Percentiles rank a stretch among this genome's conserved stretches.
Conservation (phyloP, 53 echinoderm and acorn worm species). For the Patiria pectinifera region DNA sequence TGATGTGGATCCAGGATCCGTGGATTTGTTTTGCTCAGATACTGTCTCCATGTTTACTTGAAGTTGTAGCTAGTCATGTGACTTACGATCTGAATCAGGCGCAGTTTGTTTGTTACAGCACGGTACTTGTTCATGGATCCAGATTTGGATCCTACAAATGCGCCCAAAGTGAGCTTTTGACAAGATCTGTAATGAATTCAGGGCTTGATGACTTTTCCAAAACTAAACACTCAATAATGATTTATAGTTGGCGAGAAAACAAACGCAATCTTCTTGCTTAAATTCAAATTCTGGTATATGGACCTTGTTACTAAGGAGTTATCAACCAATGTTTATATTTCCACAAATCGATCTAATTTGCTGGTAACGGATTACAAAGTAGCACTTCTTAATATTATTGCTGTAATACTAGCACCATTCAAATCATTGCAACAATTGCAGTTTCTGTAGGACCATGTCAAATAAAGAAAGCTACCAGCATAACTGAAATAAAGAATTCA, state of each 20-base stretch:
- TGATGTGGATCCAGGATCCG: no score
- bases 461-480: background rate
- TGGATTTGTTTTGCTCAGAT: no score
- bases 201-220: background rate
- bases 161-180: background rate
- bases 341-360: background rate
- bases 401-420: background rate
- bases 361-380: background rate
- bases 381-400: slow-evolving; percentile 14
- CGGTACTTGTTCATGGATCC: no score
- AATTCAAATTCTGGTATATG: background rate
- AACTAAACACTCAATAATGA: background rate
- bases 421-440: background rate
- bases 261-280: background rate
- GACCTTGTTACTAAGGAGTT: background rate
- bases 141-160: no score
- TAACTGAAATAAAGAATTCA: background rate
- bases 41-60: no score
- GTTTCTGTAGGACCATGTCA: background rate
- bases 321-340: background rate
- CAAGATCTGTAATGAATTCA: background rate
- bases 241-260: background rate
- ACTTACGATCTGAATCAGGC: no score
- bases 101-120: no score
- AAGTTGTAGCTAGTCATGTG: no score